phyloP scores from a whole-genome alignment of 2,797 vertebrate species.

The Prunella strophiata region DNA sequence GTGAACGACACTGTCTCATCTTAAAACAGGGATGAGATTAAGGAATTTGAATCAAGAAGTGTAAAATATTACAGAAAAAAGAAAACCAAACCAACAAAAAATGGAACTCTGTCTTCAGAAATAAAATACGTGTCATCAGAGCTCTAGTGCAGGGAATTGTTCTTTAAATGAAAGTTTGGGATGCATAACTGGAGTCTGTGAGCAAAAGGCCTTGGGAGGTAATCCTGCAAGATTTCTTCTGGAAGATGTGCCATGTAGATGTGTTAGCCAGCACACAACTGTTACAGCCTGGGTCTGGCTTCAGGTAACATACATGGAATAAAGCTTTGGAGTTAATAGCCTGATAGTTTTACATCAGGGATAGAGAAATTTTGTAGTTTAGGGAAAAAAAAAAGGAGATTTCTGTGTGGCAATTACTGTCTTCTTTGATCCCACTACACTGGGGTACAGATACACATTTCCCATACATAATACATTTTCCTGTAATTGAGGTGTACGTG shows the following conservation, averaged over 20 bases:
- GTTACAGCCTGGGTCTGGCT: background rate
- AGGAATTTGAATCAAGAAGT: background rate
- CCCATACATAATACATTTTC: background rate
- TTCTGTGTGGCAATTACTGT: background rate
- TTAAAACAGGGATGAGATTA: background rate
- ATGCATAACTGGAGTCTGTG: background rate
- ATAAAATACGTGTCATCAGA: background rate
- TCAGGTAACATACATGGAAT: background rate
- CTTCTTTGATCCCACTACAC: background rate
- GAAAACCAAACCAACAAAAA: background rate
- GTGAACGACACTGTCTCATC: background rate
- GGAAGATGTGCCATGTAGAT: no score
- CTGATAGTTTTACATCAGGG: background rate
- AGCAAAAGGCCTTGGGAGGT: background rate
- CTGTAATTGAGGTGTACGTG: background rate
- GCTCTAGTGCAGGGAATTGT: background rate
- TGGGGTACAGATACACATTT: background rate
- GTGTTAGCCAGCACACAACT: background rate
- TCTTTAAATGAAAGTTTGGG: background rate
- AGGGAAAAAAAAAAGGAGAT: background rate
- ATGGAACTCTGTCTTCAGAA: accelerated
- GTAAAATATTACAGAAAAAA: background rate
- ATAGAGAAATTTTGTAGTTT: background rate
- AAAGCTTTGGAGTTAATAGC: background rate
- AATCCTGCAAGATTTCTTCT: background rate